Evolutionary conservation across 2,797 vertebrate species (phyloP).

Genomic region (Pangasius djambal): DNA sequence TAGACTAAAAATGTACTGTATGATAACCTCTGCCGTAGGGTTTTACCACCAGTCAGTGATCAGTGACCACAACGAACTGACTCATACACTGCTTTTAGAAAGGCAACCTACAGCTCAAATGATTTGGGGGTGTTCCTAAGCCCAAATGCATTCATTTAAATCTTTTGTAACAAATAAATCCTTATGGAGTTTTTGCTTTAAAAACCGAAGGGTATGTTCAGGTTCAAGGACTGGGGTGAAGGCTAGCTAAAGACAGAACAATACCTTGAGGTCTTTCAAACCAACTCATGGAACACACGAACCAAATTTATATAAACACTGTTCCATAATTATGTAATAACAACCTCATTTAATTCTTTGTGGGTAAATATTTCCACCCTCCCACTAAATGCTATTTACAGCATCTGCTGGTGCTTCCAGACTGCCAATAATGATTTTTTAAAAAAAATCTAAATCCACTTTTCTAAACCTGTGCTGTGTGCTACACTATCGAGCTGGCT

Average conservation of each 20-base stretch:
- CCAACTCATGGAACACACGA: conserved; percentile 1
- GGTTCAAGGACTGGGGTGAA: background rate
- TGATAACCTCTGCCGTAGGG: background rate
- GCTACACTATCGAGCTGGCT: conserved; percentile 68
- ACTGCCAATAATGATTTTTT: conserved; percentile 60
- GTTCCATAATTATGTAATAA: conserved; percentile 19
- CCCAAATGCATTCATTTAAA: background rate
- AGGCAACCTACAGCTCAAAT: background rate
- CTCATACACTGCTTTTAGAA: conserved; percentile 16
- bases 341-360: conserved; percentile 25
- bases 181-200: background rate
- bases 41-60: conserved; percentile 13
- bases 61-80: conserved; percentile 7
- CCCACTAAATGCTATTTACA: conserved; percentile 57
- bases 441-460: conserved; percentile 17
- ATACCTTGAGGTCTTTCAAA: background rate
- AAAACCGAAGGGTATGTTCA: background rate
- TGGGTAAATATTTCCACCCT: conserved; percentile 44
- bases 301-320: conserved; percentile 18
- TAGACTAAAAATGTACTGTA: background rate
- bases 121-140: background rate
- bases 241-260: background rate
- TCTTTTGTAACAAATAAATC: background rate
- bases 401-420: conserved; percentile 67
- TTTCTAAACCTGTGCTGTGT: conserved; percentile 55